Base-by-base conservation (phyloP, 1,140 invertebrate species). In the Tetragonula clypearis region DNA sequence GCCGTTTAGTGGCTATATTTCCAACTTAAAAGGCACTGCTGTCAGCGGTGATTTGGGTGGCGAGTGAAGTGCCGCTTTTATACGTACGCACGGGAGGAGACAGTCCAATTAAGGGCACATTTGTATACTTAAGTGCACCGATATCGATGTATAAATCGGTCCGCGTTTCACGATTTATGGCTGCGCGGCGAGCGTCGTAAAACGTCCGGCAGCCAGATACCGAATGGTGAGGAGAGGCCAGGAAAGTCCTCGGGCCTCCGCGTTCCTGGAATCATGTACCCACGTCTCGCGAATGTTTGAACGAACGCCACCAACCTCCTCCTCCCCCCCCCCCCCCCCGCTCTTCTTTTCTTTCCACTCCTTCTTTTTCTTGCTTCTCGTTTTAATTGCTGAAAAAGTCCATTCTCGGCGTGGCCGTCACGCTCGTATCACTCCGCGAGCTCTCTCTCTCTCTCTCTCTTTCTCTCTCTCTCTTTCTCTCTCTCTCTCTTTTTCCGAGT, bases 51-150 rank as follows among this genome's bases (percentile, higher is more conserved):
- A 92, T 88, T 85, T 84, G 88, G 86, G 81, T 78, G 74, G 73
- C 68, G 82, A 69, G 85, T 83, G 82, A 87, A 88, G 74, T 82
- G 83, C 85, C 88, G 90, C 88, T 91, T 90, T 90, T 91, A 89
- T 89, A 85, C 41, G 83, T 85, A 86, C 83, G 85, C 86, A 87
- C 88, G 82, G 84, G 79, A 89, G 82, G 87, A 92, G 88, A 92
- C 90, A 90, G 90, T 92, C 91, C 91, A 93, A 93, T 94, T 93
- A 93, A 92, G 89, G 90, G 87, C 90, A 88, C 91, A 93, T 93
- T 93, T 93, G 92, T 93, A 91, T 87, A 90, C 78, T 93, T 92
- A 92, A 92, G 91, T 92, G 89, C 90, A 87, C 82, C 88, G 90
- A 93, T 93, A 93, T 94, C 90, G 90, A 87, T 90, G 85, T 87